Conservation (phyloP, 2,113 vertebrate species). For the Gadus chalcogrammus region DNA sequence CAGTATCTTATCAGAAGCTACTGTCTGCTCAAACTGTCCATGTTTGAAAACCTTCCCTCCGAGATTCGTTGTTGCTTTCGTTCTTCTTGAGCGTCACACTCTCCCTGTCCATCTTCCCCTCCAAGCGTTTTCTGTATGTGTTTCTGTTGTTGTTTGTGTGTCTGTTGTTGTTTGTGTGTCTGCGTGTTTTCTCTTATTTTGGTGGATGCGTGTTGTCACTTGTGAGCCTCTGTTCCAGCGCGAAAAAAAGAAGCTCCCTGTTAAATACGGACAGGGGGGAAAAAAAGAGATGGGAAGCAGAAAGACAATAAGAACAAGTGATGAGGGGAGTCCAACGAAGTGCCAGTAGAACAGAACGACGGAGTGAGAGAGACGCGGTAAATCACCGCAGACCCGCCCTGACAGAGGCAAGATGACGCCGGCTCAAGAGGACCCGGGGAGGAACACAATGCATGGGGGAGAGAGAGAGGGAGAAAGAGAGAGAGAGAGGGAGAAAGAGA, state of each 20-base stretch:
- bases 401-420: neutral
- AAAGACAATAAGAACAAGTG: too few relatives aligned
- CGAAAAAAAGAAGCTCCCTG: too few relatives aligned
- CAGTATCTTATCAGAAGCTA: neutral
- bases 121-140: neutral
- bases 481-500: slow-evolving; percentile 3
- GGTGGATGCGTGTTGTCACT: too few relatives aligned
- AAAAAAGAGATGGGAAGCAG: too few relatives aligned
- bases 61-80: neutral
- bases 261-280: too few relatives aligned
- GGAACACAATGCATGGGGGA: neutral
- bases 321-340: too few relatives aligned
- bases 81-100: neutral
- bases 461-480: neutral
- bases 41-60: neutral
- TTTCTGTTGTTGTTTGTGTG: too few relatives aligned
- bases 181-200: too few relatives aligned
- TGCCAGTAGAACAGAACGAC: too few relatives aligned
- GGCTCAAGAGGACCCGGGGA: neutral
- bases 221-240: too few relatives aligned
- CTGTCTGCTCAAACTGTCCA: slow-evolving; percentile 8
- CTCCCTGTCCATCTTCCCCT: slow-evolving; percentile 5
- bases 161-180: too few relatives aligned
- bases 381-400: neutral
- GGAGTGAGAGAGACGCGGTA: too few relatives aligned